These are phyloP conservation scores for Mactra quadrangularis DNA, from an alignment of 1,140 invertebrate genomes.

Conservation along the genomic window DNA sequence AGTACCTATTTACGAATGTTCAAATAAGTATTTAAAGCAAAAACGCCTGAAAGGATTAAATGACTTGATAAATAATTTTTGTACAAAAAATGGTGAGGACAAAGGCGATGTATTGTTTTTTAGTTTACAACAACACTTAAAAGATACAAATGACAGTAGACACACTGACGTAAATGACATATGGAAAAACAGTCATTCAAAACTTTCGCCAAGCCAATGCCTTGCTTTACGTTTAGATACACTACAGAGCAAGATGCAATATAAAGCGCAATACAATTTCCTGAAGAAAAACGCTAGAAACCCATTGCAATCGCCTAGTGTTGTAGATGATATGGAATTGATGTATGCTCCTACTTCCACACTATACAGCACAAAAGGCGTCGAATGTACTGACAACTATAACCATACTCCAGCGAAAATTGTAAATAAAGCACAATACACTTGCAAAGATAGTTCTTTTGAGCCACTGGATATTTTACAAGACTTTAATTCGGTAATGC, in stretches of 20 bases:
- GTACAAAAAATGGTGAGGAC: background rate
- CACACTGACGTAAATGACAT: background rate
- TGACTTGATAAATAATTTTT: background rate
- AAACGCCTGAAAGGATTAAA: constrained; percentile 3
- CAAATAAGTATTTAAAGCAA: constrained; percentile 16
- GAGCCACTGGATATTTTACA: constrained; percentile 12
- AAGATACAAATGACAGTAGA: constrained; percentile 1
- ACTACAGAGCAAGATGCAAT: constrained; percentile 7
- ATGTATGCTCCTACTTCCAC: background rate
- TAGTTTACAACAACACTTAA: constrained; percentile 1
- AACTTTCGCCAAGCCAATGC: background rate
- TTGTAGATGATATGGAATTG: background rate
- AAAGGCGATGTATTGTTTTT: constrained; percentile 14
- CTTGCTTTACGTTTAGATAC: constrained; percentile 13
- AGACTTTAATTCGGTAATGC: background rate
- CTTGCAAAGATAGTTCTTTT: background rate
- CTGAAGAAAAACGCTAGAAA: background rate
- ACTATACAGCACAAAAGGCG: background rate
- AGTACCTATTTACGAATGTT: constrained; percentile 3
- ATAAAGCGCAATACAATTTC: background rate
- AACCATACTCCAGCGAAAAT: background rate
- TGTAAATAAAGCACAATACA: background rate
- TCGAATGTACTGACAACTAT: background rate
- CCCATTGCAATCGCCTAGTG: constrained; percentile 6
- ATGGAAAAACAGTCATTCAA: background rate